Base-by-base conservation (phyloP, 2,888 invertebrate genomes). In the Mythimna vitellina region DNA sequence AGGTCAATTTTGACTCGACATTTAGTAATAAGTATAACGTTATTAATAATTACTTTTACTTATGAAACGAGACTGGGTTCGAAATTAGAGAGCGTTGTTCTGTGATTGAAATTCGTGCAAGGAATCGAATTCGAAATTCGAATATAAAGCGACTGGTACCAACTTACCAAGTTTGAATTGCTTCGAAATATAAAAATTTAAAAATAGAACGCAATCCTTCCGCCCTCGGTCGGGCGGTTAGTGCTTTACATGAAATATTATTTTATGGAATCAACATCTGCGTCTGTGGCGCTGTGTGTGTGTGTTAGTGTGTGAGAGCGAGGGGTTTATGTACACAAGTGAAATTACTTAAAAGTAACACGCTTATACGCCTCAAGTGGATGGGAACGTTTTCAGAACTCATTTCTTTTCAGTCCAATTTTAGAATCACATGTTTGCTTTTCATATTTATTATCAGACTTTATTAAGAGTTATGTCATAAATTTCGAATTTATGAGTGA, bases 231-330 rank as follows among this genome's bases (percentile, higher is more conserved):
- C 92, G 91, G 87, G 87, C 92, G 92, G 94, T 94, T 95, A 94
- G 94, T 94, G 94, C 94, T 95, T 95, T 95, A 96, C 96, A 96
- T 95, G 96, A 96, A 96, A 96, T 96, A 96, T 95, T 96, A 96
- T 95, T 96, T 96, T 95, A 96, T 95, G 95, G 95, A 95, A 95
- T 96, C 95, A 95, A 94, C 96, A 96, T 96, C 96, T 96, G 96
- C 95, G 94, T 90, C 91, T 68, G 85, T 81, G 82, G 84, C 83
- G 71, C 82, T 92, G 93, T 94, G 93, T 94, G 95, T 83, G 94
- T 91, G 88, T 85, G 89, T 85, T 90, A 91, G 90, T 87, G 89
- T 87, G 87, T 87, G 88, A 87, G 86, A 77, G 81, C 86, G 80
- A 56, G 93, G 93, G 94, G 93, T 93, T 94, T 93, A 95, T 93